Percentiles rank a stretch among this genome's conserved stretches.
Evolutionary conservation across 2,888 invertebrate genomes (phyloP).

Genomic region (Latrodectus hesperus): DNA sequence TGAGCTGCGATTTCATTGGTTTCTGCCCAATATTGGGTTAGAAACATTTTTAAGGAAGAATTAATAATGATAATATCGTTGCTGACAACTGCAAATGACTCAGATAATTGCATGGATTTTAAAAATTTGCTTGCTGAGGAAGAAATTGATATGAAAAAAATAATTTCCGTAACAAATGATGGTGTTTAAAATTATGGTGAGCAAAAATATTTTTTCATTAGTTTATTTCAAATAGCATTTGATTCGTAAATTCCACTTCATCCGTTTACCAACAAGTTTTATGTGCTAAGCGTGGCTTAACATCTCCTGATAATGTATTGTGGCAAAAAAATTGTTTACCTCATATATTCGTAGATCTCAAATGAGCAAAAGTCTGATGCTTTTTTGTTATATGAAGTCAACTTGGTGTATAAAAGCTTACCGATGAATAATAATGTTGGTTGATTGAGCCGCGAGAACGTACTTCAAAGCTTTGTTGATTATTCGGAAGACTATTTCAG

Average conservation of each 20-base stretch:
- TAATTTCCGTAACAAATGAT: too few species aligned
- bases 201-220: not conserved
- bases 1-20: too few species aligned
- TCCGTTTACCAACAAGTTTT: not conserved
- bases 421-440: not conserved
- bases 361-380: not conserved
- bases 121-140: too few species aligned
- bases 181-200: too few species aligned
- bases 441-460: not conserved
- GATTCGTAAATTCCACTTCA: not conserved
- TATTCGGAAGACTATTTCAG: not conserved
- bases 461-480: not conserved
- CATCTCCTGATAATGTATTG: not conserved
- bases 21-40: too few species aligned
- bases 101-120: too few species aligned
- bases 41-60: too few species aligned
- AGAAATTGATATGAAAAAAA: too few species aligned
- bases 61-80: too few species aligned
- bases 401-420: not conserved
- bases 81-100: too few species aligned
- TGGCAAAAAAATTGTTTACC: not conserved
- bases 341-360: not conserved
- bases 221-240: not conserved
- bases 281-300: not conserved
- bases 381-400: not conserved